Conservation (phyloP, 2,113 vertebrate species). For the Phoxinus phoxinus region DNA sequence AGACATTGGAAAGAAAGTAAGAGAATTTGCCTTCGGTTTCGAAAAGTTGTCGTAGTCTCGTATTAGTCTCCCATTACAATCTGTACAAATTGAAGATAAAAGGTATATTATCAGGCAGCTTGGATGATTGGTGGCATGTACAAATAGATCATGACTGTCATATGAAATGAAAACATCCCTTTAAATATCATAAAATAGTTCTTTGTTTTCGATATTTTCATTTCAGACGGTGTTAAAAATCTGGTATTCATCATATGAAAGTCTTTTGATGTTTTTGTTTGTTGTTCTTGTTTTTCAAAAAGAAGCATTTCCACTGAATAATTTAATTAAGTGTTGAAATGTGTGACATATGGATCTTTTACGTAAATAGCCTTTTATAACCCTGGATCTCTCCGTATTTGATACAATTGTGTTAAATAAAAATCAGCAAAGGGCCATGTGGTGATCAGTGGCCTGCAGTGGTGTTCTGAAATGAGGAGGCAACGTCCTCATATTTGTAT, state of each 20-base stretch:
- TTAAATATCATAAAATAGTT: not conserved
- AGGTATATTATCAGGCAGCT: not conserved
- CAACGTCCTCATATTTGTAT: too few relatives aligned
- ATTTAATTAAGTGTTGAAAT: not conserved
- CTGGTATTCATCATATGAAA: not conserved
- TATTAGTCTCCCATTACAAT: not conserved
- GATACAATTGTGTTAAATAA: not conserved
- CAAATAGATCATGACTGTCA: not conserved
- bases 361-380: not conserved
- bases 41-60: not conserved
- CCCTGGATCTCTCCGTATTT: not conserved
- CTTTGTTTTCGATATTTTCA: conserved; percentile 1
- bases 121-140: not conserved
- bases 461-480: too few relatives aligned
- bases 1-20: not conserved
- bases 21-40: not conserved
- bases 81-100: not conserved
- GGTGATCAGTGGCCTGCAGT: not conserved
- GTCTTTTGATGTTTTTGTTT: not conserved
- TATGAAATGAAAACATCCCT: not conserved
- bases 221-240: not conserved
- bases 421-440: not conserved
- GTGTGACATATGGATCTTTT: not conserved
- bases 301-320: not conserved
- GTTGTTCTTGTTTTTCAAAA: not conserved